phyloP scores from a whole-genome alignment of 2,797 vertebrate genomes.

The Melanotaenia pygmaea region DNA sequence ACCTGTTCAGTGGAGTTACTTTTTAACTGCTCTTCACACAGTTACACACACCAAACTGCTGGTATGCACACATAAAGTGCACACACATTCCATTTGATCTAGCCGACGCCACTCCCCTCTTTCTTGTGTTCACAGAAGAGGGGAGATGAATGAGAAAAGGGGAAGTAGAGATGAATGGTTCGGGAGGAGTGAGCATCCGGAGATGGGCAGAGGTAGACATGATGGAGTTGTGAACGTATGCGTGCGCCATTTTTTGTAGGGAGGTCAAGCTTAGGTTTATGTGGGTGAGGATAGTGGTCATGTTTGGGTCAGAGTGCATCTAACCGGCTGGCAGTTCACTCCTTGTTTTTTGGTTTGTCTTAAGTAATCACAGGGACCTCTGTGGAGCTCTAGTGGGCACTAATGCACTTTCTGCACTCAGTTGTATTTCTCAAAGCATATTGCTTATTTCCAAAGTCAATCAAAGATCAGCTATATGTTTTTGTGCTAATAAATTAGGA shows the following conservation, averaged over 20 bases:
- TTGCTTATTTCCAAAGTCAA: constrained; percentile 9
- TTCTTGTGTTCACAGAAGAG: constrained; percentile 56
- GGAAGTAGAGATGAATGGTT: constrained; percentile 65
- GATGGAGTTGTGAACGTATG: constrained; percentile 50
- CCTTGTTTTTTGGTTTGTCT: background rate
- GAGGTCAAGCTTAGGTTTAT: constrained; percentile 53
- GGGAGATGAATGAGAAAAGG: constrained; percentile 67
- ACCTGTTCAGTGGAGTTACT: constrained; percentile 81
- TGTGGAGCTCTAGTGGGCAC: background rate
- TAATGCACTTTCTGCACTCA: background rate
- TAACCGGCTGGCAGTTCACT: background rate
- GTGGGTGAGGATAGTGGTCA: constrained; percentile 23
- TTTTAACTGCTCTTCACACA: constrained; percentile 76
- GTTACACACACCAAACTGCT: constrained; percentile 28
- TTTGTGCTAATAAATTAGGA: background rate
- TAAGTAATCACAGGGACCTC: background rate
- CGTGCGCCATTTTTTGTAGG: constrained; percentile 47
- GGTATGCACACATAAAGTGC: constrained; percentile 43
- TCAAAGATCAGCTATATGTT: background rate
- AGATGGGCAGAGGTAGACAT: constrained; percentile 46
- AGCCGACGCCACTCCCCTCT: constrained; percentile 68
- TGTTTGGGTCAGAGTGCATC: constrained; percentile 30
- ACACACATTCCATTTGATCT: constrained; percentile 82
- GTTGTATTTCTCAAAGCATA: background rate
- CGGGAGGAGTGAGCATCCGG: constrained; percentile 55